Evolutionary conservation across 2,888 invertebrate genomes (phyloP).

Genomic region (Helleia helle): DNA sequence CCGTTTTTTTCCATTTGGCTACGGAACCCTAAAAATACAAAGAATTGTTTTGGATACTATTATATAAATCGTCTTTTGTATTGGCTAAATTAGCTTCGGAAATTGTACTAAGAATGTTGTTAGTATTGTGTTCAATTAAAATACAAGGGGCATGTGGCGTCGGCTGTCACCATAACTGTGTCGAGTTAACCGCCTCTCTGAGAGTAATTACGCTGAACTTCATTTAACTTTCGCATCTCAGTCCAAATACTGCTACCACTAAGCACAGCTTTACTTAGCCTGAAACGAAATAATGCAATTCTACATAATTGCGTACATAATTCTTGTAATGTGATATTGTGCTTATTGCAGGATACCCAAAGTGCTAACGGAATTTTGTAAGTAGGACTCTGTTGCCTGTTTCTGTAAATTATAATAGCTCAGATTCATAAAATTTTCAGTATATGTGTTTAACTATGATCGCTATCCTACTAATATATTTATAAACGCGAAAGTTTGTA

Average conservation of each 20-base stretch:
- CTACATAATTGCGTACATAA: slow-evolving; percentile 40
- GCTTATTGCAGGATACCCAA: too few relatives aligned
- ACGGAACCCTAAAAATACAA: background rate
- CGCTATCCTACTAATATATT: too few relatives aligned
- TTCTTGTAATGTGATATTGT: background rate
- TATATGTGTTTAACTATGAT: too few relatives aligned
- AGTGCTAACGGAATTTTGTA: too few relatives aligned
- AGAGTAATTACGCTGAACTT: slow-evolving; percentile 67
- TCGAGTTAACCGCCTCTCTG: slow-evolving; percentile 56
- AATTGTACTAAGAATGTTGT: slow-evolving; percentile 17
- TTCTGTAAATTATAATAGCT: too few relatives aligned
- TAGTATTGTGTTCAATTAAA: slow-evolving; percentile 44
- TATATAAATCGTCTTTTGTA: too few relatives aligned
- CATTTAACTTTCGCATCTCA: slow-evolving; percentile 67
- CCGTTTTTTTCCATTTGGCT: too few relatives aligned
- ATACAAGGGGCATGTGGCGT: slow-evolving; percentile 33
- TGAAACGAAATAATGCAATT: slow-evolving; percentile 63
- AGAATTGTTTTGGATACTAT: background rate
- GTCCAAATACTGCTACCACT: slow-evolving; percentile 60
- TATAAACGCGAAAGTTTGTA: too few relatives aligned
- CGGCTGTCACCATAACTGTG: slow-evolving; percentile 52
- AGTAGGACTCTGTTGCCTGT: too few relatives aligned
- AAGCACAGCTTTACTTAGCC: slow-evolving; percentile 58
- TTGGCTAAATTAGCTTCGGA: too few relatives aligned
- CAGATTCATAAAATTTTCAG: too few relatives aligned